These are phyloP conservation scores for Heterotis niloticus DNA, from an alignment of 2,113 vertebrate genomes.

Conservation along the genomic window DNA sequence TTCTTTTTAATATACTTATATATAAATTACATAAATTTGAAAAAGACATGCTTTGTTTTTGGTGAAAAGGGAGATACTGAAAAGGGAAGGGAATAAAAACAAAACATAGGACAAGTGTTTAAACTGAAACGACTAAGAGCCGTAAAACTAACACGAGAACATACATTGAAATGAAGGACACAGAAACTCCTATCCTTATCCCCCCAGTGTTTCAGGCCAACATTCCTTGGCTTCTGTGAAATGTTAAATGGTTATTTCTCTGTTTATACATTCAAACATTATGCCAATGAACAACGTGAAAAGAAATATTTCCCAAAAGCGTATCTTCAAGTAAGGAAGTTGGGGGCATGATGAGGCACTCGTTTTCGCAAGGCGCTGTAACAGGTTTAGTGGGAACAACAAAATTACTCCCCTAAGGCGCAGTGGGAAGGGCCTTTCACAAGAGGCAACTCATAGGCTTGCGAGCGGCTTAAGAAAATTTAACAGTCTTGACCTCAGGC, in stretches of 20 bases:
- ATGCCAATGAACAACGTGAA: neutral
- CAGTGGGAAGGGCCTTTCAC: neutral
- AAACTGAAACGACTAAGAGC: conserved; percentile 10
- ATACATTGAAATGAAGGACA: conserved; percentile 24
- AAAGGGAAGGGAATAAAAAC: conserved; percentile 24
- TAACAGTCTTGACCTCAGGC: neutral
- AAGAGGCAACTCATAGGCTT: neutral
- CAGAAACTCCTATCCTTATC: neutral
- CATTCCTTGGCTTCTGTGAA: neutral
- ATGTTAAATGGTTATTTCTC: neutral
- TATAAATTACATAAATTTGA: conserved; percentile 68
- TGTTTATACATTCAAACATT: neutral
- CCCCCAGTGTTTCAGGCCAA: neutral
- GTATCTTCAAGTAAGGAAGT: no score
- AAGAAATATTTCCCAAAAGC: neutral
- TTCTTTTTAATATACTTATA: conserved; percentile 65
- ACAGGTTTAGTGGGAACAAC: neutral
- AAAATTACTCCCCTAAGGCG: neutral
- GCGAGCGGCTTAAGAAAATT: neutral
- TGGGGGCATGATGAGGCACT: no score
- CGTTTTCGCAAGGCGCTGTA: neutral
- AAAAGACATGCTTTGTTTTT: conserved; percentile 61
- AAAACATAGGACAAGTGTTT: conserved; percentile 10
- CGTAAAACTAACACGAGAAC: neutral
- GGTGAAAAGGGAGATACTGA: no score